phyloP scores from a whole-genome alignment of 2,888 invertebrate genomes.

The Blastobasis lacticolella region DNA sequence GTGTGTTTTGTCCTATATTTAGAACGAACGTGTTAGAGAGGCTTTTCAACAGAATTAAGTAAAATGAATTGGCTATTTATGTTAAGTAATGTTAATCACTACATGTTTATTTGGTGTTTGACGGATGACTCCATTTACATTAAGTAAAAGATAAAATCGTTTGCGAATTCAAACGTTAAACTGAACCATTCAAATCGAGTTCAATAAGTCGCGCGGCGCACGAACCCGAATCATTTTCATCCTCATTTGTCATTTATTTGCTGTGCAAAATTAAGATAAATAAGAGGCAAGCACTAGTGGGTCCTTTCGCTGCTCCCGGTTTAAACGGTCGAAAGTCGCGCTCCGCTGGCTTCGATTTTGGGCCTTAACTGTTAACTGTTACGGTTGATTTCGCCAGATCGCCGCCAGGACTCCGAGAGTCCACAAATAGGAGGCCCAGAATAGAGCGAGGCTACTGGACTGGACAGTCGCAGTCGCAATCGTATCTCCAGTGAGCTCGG shows the following conservation, averaged over 20 bases:
- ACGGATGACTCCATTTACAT: too few species aligned
- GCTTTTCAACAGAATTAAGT: too few species aligned
- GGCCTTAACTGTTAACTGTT: conserved; percentile 33
- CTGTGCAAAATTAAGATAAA: conserved; percentile 67
- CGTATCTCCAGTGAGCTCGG: conserved; percentile 54
- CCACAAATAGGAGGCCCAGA: conserved; percentile 71
- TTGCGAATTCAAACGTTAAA: too few species aligned
- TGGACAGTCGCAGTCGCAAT: conserved; percentile 34
- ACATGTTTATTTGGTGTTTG: too few species aligned
- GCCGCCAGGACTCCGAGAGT: conserved; percentile 45
- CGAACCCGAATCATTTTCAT: conserved; percentile 26
- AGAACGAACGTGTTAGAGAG: too few species aligned
- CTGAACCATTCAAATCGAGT: too few species aligned
- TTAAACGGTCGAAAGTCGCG: conserved; percentile 34
- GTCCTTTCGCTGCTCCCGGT: conserved; percentile 51
- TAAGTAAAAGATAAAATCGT: too few species aligned
- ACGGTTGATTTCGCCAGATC: conserved; percentile 43
- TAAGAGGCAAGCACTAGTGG: conserved; percentile 57
- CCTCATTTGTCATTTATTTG: conserved; percentile 59
- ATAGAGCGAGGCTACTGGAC: conserved; percentile 72
- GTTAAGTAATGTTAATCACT: too few species aligned
- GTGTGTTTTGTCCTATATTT: too few species aligned
- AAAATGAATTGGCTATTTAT: too few species aligned
- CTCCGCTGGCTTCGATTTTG: conserved; percentile 25
- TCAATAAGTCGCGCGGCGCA: background rate